These are phyloP conservation scores for Anorthoa munda DNA, from an alignment of 2,888 invertebrate species.

Conservation along the genomic window DNA sequence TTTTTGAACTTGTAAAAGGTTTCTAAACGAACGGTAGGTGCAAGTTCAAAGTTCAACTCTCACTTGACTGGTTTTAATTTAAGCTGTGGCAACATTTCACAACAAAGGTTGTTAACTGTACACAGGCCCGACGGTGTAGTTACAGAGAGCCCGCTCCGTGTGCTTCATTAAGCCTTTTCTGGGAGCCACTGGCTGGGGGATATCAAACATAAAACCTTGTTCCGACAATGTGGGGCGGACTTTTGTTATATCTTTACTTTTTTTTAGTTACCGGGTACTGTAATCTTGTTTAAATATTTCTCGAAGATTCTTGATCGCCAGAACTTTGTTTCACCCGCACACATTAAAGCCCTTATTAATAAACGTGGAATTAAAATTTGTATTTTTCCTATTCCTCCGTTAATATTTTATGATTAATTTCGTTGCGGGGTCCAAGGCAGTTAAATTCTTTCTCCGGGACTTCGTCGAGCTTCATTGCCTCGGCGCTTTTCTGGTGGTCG, in stretches of 20 bases:
- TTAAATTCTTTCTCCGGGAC: too few species aligned
- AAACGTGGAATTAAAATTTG: too few species aligned
- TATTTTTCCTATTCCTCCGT: too few species aligned
- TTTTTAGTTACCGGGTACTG: not conserved
- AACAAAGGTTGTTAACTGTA: constrained; percentile 53
- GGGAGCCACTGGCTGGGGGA: constrained; percentile 5
- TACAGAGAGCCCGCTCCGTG: constrained; percentile 28
- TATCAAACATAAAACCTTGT: constrained; percentile 32
- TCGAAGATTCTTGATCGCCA: too few species aligned
- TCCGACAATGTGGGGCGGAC: not conserved
- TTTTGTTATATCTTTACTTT: constrained; percentile 7
- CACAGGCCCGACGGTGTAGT: constrained; percentile 44
- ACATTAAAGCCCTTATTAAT: too few species aligned
- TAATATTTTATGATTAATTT: too few species aligned
- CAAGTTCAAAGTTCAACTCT: constrained; percentile 36
- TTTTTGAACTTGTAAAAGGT: constrained; percentile 15
- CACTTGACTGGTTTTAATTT: constrained; percentile 59
- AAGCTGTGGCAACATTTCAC: constrained; percentile 58
- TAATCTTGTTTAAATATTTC: too few species aligned
- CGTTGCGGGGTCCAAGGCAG: too few species aligned
- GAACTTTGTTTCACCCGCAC: too few species aligned
- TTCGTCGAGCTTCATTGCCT: too few species aligned
- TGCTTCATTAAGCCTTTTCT: constrained; percentile 68
- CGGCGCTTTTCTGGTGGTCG: too few species aligned
- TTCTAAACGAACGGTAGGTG: not conserved